A percentile compares a stretch with the other conserved stretches of the same genome.
Conservation (phyloP, 2,888 invertebrate genomes). For the Thymelicus lineola region DNA sequence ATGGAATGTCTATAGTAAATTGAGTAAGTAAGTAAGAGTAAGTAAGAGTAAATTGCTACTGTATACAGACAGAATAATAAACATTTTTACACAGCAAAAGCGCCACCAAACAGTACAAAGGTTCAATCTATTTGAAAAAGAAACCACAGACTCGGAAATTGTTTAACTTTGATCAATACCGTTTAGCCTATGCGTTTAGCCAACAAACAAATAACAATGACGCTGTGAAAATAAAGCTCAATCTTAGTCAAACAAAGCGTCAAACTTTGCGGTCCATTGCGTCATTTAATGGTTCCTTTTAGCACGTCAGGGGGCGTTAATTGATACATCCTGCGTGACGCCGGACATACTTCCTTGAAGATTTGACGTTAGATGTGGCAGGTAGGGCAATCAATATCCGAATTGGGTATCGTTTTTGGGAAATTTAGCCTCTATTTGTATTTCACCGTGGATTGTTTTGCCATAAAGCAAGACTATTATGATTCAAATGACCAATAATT, state of each 20-base stretch:
- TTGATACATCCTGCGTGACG: conserved; percentile 2
- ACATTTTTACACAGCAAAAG: not conserved
- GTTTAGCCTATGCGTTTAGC: not conserved
- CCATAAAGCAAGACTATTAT: too few relatives aligned
- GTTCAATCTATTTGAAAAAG: too few relatives aligned
- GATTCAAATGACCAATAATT: too few relatives aligned
- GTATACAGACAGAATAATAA: too few relatives aligned
- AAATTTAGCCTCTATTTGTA: too few relatives aligned
- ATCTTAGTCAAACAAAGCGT: conserved; percentile 10
- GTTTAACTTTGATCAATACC: conserved; percentile 8
- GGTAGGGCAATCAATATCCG: not conserved
- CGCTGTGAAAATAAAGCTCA: conserved; percentile 4
- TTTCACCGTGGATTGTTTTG: too few relatives aligned
- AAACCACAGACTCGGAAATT: too few relatives aligned
- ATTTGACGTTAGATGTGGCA: not conserved
- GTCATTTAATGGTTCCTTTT: conserved; percentile 10
- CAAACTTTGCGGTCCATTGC: conserved; percentile 4
- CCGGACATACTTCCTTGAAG: not conserved
- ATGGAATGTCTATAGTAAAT: too few relatives aligned
- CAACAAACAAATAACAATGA: conserved; percentile 1
- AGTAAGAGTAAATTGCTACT: too few relatives aligned
- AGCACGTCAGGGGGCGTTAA: not conserved
- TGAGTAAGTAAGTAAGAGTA: too few relatives aligned
- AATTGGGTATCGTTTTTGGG: too few relatives aligned
- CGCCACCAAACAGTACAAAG: not conserved